Evolutionary conservation across 2,888 invertebrate species (phyloP).

Genomic region (Drosophila recens): DNA sequence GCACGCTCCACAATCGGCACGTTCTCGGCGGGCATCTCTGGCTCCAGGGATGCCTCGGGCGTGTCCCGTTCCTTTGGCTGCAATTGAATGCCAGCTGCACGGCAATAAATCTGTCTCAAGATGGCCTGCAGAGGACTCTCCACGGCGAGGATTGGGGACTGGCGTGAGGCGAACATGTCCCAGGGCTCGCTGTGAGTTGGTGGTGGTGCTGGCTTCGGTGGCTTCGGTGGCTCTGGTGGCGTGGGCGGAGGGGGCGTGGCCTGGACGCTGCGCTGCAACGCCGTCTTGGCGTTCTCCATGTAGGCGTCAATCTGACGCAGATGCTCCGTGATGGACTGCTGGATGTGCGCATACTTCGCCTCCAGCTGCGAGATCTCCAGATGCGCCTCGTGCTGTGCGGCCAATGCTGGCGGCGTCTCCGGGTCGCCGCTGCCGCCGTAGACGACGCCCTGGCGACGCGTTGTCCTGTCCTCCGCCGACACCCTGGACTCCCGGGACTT

Average conservation of each 20-base stretch:
- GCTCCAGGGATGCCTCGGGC: conserved; percentile 3
- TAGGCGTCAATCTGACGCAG: conserved; percentile 84
- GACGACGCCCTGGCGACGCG: conserved; percentile 61
- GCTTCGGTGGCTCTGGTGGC: conserved; percentile 14
- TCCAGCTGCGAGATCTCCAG: conserved; percentile 79
- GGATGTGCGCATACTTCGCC: conserved; percentile 83
- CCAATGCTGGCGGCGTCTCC: conserved; percentile 14
- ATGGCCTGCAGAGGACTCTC: conserved; percentile 81
- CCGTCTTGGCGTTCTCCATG: conserved; percentile 83
- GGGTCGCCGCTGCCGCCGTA: conserved; percentile 18
- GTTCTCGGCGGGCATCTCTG: conserved; percentile 73
- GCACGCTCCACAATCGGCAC: conserved; percentile 83
- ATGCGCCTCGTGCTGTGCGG: conserved; percentile 65
- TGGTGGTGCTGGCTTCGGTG: neutral
- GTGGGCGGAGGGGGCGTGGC: conserved; percentile 32
- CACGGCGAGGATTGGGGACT: conserved; percentile 65
- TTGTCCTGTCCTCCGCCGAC: conserved; percentile 19
- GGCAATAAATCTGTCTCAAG: conserved; percentile 74
- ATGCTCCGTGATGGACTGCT: conserved; percentile 84
- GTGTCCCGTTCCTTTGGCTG: conserved; percentile 34
- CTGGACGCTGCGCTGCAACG: conserved; percentile 76
- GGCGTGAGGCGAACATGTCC: conserved; percentile 60
- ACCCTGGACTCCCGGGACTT: conserved; percentile 38
- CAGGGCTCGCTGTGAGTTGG: conserved; percentile 40
- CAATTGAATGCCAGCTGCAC: conserved; percentile 58